Evolutionary conservation across 2,113 vertebrate species (phyloP).

Genomic region (Chascanopsetta lugubris): DNA sequence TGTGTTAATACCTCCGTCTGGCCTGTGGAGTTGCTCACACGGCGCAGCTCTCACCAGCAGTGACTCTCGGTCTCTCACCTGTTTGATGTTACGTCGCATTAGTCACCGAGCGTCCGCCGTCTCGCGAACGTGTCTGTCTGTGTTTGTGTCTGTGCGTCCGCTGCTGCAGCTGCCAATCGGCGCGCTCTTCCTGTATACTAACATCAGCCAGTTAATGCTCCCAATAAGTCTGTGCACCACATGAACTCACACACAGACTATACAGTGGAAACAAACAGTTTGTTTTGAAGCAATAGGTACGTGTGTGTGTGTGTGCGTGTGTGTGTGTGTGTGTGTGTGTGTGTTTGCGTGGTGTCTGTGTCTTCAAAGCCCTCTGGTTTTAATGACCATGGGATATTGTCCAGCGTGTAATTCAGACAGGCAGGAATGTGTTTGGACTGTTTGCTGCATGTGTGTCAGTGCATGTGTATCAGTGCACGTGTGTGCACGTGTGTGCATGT

Average conservation of each 20-base stretch:
- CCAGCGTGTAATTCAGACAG: constrained; percentile 73
- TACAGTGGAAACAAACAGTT: constrained; percentile 69
- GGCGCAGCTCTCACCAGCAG: constrained; percentile 61
- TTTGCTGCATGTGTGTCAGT: constrained; percentile 19
- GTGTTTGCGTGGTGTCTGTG: constrained; percentile 66
- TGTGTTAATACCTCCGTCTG: constrained; percentile 39
- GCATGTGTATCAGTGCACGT: constrained; percentile 20
- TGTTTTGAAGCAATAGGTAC: constrained; percentile 44
- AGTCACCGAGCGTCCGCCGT: constrained; percentile 67
- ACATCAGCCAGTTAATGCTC: constrained; percentile 44
- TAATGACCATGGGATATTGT: constrained; percentile 71
- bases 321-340: constrained; percentile 1
- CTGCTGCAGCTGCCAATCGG: constrained; percentile 48
- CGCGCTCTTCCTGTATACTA: constrained; percentile 57
- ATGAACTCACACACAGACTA: constrained; percentile 66
- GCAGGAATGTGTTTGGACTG: constrained; percentile 64
- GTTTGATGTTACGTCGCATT: constrained; percentile 71
- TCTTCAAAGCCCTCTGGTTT: constrained; percentile 74
- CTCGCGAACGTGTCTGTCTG: constrained; percentile 61
- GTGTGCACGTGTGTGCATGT: constrained; percentile 19
- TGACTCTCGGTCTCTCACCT: constrained; percentile 60
- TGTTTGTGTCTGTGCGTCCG: constrained; percentile 59
- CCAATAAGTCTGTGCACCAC: constrained; percentile 60
- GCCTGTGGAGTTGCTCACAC: constrained; percentile 51
- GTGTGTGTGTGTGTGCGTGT: constrained; percentile 28